phyloP scores from a whole-genome alignment of 1,140 invertebrate genomes.

The Leptinotarsa defecta region DNA sequence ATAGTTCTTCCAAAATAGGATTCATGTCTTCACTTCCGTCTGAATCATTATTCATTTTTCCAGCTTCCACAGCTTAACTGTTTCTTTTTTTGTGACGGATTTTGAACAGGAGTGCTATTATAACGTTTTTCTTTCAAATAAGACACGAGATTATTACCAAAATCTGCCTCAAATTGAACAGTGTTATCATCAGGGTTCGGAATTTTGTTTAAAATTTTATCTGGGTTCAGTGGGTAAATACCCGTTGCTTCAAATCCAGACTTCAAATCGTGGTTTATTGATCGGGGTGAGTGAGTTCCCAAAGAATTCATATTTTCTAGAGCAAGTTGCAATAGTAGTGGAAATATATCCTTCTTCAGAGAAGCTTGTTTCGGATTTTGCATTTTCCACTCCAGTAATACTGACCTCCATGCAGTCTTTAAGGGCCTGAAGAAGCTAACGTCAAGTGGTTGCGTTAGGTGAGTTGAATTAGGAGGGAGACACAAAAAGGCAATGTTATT shows the following conservation, averaged over 20 bases:
- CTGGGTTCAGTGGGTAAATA: constrained; percentile 28
- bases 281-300: background rate
- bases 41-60: too few relatives aligned
- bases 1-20: constrained; percentile 12
- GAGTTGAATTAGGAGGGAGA: background rate
- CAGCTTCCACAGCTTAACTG: constrained; percentile 31
- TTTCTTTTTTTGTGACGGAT: constrained; percentile 26
- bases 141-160: constrained; percentile 29
- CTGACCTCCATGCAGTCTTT: too few relatives aligned
- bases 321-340: too few relatives aligned
- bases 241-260: constrained; percentile 32
- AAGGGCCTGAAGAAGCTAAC: background rate
- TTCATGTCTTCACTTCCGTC: background rate
- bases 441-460: background rate
- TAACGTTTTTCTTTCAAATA: constrained; percentile 23
- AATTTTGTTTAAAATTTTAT: constrained; percentile 32
- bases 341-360: too few relatives aligned
- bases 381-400: too few relatives aligned
- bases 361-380: too few relatives aligned
- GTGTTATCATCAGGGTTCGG: constrained; percentile 14
- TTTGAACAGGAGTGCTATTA: constrained; percentile 27
- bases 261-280: constrained; percentile 30
- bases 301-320: background rate
- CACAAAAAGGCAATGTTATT: constrained; percentile 9
- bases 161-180: constrained; percentile 18